Percentiles rank a stretch among this genome's conserved stretches.
Evolutionary conservation across 2,888 invertebrate species (phyloP).

Genomic region (Bruchidius siliquastri): DNA sequence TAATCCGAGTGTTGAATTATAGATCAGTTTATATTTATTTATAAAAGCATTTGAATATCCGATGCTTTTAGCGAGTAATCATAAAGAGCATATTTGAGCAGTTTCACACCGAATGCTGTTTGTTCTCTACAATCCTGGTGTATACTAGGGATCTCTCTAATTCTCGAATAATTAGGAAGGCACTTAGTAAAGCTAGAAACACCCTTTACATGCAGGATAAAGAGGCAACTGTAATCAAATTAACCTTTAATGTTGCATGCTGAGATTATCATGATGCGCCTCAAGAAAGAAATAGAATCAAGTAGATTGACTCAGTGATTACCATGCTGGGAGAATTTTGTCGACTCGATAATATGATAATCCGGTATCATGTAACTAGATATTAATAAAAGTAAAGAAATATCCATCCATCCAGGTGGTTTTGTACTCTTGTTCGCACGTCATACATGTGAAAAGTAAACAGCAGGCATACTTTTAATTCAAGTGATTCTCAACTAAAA

Average conservation of each 20-base stretch:
- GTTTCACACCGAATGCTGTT: slow-evolving; percentile 1
- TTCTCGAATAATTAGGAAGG: background rate
- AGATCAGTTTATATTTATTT: slow-evolving; percentile 11
- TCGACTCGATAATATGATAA: too few relatives aligned
- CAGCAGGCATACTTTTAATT: too few relatives aligned
- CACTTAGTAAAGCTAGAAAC: background rate
- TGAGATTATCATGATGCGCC: background rate
- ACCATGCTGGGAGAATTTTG: too few relatives aligned
- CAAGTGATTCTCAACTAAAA: too few relatives aligned
- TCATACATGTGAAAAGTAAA: too few relatives aligned
- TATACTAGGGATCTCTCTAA: background rate
- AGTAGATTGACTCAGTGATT: background rate
- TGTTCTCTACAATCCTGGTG: background rate
- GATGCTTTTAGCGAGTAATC: background rate
- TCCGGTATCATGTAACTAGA: too few relatives aligned
- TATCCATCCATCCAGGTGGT: too few relatives aligned
- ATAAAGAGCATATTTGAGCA: slow-evolving; percentile 6
- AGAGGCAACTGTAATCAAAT: background rate
- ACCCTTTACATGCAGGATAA: background rate
- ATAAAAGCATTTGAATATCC: slow-evolving; percentile 10
- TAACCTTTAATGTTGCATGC: background rate
- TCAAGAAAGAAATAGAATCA: background rate
- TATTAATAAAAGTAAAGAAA: too few relatives aligned
- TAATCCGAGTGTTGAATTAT: slow-evolving; percentile 7
- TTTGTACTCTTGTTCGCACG: too few relatives aligned